These are phyloP conservation scores for Vanessa tameamea DNA, from an alignment of 1,140 invertebrate species.

Conservation along the genomic window DNA sequence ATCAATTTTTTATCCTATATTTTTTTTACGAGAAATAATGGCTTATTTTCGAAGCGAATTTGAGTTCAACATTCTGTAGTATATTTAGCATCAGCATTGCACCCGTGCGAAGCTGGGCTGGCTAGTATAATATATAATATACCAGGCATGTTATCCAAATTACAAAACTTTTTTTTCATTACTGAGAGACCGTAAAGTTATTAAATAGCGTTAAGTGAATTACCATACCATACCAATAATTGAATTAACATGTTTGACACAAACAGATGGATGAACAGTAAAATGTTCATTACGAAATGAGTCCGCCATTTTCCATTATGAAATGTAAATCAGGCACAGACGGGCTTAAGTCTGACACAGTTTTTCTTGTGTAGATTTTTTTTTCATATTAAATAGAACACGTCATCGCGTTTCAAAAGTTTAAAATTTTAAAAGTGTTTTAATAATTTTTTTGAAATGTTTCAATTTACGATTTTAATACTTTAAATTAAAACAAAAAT, in stretches of 20 bases:
- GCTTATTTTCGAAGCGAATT: too few relatives aligned
- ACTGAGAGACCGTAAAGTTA: neutral
- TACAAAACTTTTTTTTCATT: neutral
- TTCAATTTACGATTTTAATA: too few relatives aligned
- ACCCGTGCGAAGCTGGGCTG: too few relatives aligned
- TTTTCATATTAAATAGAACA: neutral
- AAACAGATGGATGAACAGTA: conserved; percentile 4
- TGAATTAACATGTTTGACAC: conserved; percentile 6
- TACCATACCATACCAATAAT: neutral
- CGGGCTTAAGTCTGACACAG: neutral
- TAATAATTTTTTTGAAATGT: too few relatives aligned
- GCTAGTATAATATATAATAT: too few relatives aligned
- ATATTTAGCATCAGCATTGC: too few relatives aligned
- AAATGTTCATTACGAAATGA: conserved; percentile 12
- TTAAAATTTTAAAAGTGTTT: too few relatives aligned
- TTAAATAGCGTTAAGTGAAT: conserved; percentile 7
- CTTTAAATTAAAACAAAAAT: too few relatives aligned
- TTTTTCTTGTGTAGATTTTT: neutral
- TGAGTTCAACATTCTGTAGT: too few relatives aligned
- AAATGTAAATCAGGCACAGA: conserved; percentile 6
- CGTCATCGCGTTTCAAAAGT: too few relatives aligned
- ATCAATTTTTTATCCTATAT: too few relatives aligned
- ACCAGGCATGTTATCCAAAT: neutral
- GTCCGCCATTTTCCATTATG: conserved; percentile 5
- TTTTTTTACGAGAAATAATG: too few relatives aligned